A percentile compares a stretch with the other conserved stretches of the same genome.
Conservation (phyloP, 2,113 vertebrate genomes). For the Todiramphus chloris region DNA sequence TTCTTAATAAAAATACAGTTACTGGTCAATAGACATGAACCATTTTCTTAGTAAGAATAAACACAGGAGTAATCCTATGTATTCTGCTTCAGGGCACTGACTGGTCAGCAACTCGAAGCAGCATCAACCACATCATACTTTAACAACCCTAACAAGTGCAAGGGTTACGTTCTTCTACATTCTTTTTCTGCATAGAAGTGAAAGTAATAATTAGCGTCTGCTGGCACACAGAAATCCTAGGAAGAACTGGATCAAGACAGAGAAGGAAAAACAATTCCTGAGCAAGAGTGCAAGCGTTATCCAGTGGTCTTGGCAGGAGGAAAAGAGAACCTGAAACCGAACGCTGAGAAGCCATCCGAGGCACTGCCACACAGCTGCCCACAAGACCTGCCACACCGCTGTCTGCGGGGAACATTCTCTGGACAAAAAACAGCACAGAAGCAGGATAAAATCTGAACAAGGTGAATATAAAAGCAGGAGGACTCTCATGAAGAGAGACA, state of each 20-base stretch:
- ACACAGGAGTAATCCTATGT: neutral
- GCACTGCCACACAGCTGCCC: neutral
- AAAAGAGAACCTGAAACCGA: neutral
- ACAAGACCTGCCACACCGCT: neutral
- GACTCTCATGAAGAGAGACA: neutral
- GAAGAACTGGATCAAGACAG: rapidly evolving
- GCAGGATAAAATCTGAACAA: neutral
- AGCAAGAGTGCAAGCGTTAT: rapidly evolving
- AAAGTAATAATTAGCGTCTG: too few relatives aligned
- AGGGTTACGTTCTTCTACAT: neutral
- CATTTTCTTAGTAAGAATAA: neutral
- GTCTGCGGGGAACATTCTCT: rapidly evolving
- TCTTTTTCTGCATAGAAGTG: too few relatives aligned
- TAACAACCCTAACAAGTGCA: neutral
- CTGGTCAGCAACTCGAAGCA: neutral
- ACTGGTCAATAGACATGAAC: neutral
- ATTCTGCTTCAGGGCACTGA: neutral
- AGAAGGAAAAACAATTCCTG: neutral
- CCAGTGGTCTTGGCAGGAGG: rapidly evolving
- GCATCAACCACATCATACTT: neutral
- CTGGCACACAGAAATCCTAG: neutral
- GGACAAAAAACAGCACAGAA: neutral
- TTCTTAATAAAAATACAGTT: neutral
- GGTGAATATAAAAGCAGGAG: neutral
- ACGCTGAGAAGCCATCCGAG: neutral